phyloP scores from a whole-genome alignment of 1,140 invertebrate genomes.

The Neodiprion pinetum region DNA sequence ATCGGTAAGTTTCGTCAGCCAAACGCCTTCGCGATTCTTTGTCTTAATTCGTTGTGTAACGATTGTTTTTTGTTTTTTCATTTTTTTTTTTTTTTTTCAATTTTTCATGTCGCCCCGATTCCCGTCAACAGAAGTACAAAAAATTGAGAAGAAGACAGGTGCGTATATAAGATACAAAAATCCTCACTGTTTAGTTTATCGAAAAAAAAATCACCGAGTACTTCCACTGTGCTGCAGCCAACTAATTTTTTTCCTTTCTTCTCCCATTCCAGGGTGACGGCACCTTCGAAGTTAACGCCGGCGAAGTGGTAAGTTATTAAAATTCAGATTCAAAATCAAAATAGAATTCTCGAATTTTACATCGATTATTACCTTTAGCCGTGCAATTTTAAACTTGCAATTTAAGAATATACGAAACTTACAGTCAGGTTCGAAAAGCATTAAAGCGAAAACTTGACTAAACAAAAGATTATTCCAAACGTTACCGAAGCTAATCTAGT shows the following conservation, averaged over 20 bases:
- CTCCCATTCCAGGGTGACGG: conserved; percentile 74
- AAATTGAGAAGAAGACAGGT: conserved; percentile 88
- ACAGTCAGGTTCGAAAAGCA: too few relatives aligned
- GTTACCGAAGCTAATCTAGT: too few relatives aligned
- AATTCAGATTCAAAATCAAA: too few relatives aligned
- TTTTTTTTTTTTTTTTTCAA: conserved; percentile 41
- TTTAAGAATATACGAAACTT: too few relatives aligned
- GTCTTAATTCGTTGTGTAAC: not conserved
- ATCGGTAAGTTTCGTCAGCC: conserved; percentile 74
- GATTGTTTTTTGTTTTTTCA: conserved; percentile 27
- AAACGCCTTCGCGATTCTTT: conserved; percentile 22
- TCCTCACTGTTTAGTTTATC: not conserved
- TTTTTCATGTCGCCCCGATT: conserved; percentile 48
- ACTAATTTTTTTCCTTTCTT: conserved; percentile 36
- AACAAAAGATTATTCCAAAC: too few relatives aligned
- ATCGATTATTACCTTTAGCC: too few relatives aligned
- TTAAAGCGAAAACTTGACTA: too few relatives aligned
- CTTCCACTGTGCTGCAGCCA: conserved; percentile 24
- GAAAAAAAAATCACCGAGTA: not conserved
- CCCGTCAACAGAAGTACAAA: conserved; percentile 81
- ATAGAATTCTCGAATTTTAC: too few relatives aligned
- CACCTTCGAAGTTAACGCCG: conserved; percentile 75
- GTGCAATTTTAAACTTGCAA: too few relatives aligned
- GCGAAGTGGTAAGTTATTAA: conserved; percentile 69
- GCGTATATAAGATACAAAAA: conserved; percentile 49